Base-by-base conservation (phyloP, 2,113 vertebrate species). In the Xiphophorus hellerii region DNA sequence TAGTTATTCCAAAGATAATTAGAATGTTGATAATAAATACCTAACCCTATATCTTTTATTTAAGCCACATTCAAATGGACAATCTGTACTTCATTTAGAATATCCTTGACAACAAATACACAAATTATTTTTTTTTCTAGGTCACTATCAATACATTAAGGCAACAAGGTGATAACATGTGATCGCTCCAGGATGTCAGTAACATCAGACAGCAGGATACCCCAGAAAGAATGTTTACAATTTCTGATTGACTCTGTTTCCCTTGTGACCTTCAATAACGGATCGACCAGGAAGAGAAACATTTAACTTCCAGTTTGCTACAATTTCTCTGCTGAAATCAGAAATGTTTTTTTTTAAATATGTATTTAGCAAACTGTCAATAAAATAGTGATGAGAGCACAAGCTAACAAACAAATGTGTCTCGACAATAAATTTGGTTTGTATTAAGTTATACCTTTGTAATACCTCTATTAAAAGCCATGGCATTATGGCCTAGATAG, bases 361-460 rank as follows among this genome's bases (percentile, higher is more conserved):
- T 17, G 15, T 44, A 4, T 44, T 44, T 44, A 17, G 14, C 3
- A 17, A 48, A 48, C 39, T 20, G 17, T 11, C 10, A 37, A 37
- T 37, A 11, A 37, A 37, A 37, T 37, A 37, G 35, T 48, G 44
- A 48, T 48, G 17, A 48, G 14, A 17, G 15, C 44, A 48, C 44
- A 48, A 48, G 14, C 5, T 20, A 54, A 6, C 7, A 25, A 54
- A n/a, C 51, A 54, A 54, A 35, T 48, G 29, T 22, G 58, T n/a
- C 61, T 31, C 31, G 33, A 30, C 44, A 17, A 64, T 3, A 44
- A 20, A 20, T 54, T 58, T 3, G 28, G 35, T 39, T 70, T 66
- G 69, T 15, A 66, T 44, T 28, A 58, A 68, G 8, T 48, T 20
- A 17, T 76, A 68, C 54, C 31, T 61, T 39, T 31, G 8, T 74